Conservation (phyloP, 2,888 invertebrate species). For the Caenorhabditis afra region DNA sequence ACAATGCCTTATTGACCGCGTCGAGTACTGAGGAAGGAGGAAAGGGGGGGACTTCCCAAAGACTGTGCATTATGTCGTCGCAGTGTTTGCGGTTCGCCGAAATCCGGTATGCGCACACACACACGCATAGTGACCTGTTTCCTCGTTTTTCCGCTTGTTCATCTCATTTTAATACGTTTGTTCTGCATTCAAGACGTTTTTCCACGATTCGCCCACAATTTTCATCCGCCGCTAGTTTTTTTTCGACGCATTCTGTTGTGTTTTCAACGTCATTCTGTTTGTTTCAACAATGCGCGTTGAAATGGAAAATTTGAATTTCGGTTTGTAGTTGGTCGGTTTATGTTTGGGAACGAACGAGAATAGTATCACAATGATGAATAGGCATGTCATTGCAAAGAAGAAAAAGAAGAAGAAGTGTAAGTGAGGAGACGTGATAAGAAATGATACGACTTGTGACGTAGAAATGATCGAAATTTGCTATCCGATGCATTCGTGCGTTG, state of each 20-base stretch:
- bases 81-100: slow-evolving; percentile 49
- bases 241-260: neutral
- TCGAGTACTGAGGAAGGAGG: neutral
- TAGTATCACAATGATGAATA: slow-evolving; percentile 34
- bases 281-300: neutral
- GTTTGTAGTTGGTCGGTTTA: neutral
- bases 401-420: neutral
- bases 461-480: slow-evolving; percentile 6
- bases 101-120: slow-evolving; percentile 49
- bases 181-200: slow-evolving; percentile 17
- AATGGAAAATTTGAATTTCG: neutral
- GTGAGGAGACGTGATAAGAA: too few relatives aligned
- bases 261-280: neutral
- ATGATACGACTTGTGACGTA: slow-evolving; percentile 27
- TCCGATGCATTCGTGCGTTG: slow-evolving; percentile 33
- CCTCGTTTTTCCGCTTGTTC: slow-evolving; percentile 43
- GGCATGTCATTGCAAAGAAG: slow-evolving; percentile 8
- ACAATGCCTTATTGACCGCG: slow-evolving; percentile 26
- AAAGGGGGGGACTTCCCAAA: slow-evolving; percentile 10
- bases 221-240: neutral
- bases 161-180: slow-evolving; percentile 33
- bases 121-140: slow-evolving; percentile 42
- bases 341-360: neutral
- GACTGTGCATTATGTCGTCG: slow-evolving; percentile 39
- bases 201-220: neutral